Conservation (phyloP, 92 coral and sea anemone species). For the Montipora capitata region DNA sequence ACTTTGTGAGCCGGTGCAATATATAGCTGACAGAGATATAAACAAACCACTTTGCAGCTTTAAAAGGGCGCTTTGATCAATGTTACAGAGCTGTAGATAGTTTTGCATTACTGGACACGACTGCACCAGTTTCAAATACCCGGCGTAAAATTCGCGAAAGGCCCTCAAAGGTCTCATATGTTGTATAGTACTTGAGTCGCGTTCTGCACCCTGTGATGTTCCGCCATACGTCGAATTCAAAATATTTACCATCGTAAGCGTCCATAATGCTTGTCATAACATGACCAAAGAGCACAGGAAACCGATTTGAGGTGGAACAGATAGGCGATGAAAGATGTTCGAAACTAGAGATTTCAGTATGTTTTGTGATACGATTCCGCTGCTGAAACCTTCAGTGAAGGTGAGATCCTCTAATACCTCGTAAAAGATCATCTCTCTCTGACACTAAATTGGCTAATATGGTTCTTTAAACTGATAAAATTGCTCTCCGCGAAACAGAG, state of each 20-base stretch:
- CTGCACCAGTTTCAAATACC: no score
- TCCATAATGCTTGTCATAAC: constrained; percentile 40
- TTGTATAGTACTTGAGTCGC: not conserved
- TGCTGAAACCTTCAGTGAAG: not conserved
- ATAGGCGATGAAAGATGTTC: constrained; percentile 29
- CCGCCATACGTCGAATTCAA: constrained; percentile 7
- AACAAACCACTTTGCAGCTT: constrained; percentile 26
- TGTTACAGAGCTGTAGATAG: not conserved
- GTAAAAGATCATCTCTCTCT: not conserved
- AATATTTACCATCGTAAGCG: not conserved
- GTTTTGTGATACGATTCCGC: constrained; percentile 16
- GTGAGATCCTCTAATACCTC: not conserved
- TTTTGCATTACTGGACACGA: not conserved
- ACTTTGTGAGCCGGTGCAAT: constrained; percentile 15
- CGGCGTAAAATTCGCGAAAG: no score
- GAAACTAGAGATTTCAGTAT: constrained; percentile 17
- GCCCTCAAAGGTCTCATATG: not conserved
- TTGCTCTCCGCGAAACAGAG: not conserved
- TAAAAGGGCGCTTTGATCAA: constrained; percentile 26
- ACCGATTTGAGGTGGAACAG: constrained; percentile 8
- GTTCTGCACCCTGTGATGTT: not conserved
- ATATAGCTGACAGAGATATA: not conserved
- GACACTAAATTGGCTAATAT: not conserved
- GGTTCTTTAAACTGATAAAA: not conserved
- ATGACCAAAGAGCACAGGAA: constrained; percentile 18